A percentile compares a stretch with the other conserved stretches of the same genome.
These are phyloP conservation scores for Rhinophrynus dorsalis DNA, from an alignment of 2,797 vertebrate species.

Conservation along the genomic window DNA sequence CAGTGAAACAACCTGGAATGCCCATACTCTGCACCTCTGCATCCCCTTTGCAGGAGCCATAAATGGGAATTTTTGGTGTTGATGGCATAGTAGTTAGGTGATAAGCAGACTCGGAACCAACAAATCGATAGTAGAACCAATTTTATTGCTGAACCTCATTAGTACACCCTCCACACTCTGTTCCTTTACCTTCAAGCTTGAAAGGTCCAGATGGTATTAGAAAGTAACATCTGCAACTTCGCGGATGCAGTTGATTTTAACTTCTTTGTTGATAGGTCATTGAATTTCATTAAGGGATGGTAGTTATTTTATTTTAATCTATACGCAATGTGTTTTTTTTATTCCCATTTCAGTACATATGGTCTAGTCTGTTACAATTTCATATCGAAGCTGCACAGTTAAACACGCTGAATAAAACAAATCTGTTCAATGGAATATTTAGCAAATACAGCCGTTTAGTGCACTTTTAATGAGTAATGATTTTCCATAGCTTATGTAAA, in stretches of 20 bases:
- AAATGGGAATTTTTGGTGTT: no score
- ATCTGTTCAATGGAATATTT: neutral
- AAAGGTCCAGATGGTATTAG: slow-evolving; percentile 32
- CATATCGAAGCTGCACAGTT: neutral
- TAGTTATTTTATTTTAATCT: neutral
- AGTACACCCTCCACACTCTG: no score
- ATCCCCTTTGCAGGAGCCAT: no score
- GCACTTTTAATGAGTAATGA: slow-evolving; percentile 14
- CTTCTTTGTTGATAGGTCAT: slow-evolving; percentile 22
- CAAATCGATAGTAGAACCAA: no score
- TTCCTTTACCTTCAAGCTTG: slow-evolving; percentile 3
- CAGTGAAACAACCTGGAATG: no score
- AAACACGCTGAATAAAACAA: neutral
- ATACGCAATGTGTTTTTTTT: neutral
- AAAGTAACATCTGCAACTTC: slow-evolving; percentile 42
- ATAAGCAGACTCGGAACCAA: no score
- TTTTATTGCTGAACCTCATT: no score
- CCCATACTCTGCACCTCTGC: no score
- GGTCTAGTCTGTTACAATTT: neutral
- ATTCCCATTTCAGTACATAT: neutral
- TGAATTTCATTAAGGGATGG: slow-evolving; percentile 21
- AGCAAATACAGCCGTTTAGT: neutral
- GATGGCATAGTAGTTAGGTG: no score
- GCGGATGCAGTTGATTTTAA: slow-evolving; percentile 9
- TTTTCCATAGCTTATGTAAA: slow-evolving; percentile 19